Evolutionary conservation across 1,140 invertebrate species (phyloP), one percentile per base, ranked within the genome.

Genomic region (Aphelinus atriplicis): DNA sequence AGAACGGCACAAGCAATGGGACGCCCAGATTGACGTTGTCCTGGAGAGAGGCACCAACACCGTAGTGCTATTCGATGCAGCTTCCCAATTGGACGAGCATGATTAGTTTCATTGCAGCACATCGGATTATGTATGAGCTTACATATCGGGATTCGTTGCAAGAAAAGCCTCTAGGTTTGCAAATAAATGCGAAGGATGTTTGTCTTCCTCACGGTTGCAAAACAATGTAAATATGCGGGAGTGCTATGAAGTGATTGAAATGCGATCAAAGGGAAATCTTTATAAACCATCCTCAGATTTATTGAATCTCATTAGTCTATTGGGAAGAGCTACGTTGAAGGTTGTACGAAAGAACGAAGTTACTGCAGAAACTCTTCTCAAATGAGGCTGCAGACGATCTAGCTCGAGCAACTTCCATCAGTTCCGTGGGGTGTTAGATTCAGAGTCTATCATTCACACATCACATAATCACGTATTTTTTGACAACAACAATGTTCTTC

Each of bases 91-190:
- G 7, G 57, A 60, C 43, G 56, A 68, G 5, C 57, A 74, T 7
- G 47, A 68, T 55, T 62, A 47, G 2, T 51, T 61, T 9, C 26
- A 68, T n/a, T 67, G n/a, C 26, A 47, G 7, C n/a, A 67, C 62
- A 45, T 58, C 53, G 1, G 57, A 74, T 7, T 74, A 68, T n/a
- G 57, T 67, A 7, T 10, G 51, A 45, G 48, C 64, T 2, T 62
- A 74, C 58, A 7, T 74, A 7, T 64, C 64, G 3, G 72, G 72
- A 45, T 74, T 43, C 43, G 57, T 74, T 53, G 72, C 65, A 2
- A 46, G 66, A 46, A 68, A 68, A 68, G 45, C 26, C 1, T 6
- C 43, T 3, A 9, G 60, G 9, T 61, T 61, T 71, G 56, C 60
- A 64, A 48, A 46, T 26, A 48, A 6, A 4, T 64, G 62, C 7